phyloP scores from a whole-genome alignment of 2,888 invertebrate genomes.

The Lysandra coridon region DNA sequence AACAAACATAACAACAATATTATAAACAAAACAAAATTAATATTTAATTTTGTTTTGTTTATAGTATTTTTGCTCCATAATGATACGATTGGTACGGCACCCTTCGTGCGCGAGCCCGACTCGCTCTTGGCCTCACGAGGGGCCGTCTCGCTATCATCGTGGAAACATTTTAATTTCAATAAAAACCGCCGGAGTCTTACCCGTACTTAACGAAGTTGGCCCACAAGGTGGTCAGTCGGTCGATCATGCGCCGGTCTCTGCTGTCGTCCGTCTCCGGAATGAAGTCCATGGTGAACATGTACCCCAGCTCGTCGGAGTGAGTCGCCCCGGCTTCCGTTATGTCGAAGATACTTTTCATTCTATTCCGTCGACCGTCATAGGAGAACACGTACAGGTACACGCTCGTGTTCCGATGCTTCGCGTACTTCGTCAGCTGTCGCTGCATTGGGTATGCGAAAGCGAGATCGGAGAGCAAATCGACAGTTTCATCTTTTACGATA shows the following conservation, averaged over 20 bases:
- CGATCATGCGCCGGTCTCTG: not conserved
- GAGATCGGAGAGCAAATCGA: not conserved
- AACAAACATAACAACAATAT: too few species aligned
- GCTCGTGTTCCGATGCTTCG: not conserved
- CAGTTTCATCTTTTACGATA: not conserved
- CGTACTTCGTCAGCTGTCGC: not conserved
- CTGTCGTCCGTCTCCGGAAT: not conserved
- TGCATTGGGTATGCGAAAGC: not conserved
- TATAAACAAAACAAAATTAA: too few species aligned
- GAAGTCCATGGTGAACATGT: not conserved
- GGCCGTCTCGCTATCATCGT: too few species aligned
- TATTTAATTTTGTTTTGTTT: too few species aligned
- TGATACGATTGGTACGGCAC: too few species aligned
- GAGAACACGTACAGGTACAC: not conserved
- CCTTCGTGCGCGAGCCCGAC: too few species aligned
- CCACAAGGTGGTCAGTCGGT: not conserved
- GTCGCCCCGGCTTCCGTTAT: not conserved
- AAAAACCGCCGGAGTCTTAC: not conserved
- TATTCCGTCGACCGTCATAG: not conserved
- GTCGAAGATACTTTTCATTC: not conserved
- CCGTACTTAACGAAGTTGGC: constrained; percentile 12
- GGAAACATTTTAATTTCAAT: too few species aligned
- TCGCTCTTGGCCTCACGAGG: too few species aligned
- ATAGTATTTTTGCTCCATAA: too few species aligned
- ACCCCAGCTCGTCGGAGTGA: constrained; percentile 2